Evolutionary conservation across 2,888 invertebrate species (phyloP), one percentile per base, ranked within the genome.

Genomic region (Heliconius erato): DNA sequence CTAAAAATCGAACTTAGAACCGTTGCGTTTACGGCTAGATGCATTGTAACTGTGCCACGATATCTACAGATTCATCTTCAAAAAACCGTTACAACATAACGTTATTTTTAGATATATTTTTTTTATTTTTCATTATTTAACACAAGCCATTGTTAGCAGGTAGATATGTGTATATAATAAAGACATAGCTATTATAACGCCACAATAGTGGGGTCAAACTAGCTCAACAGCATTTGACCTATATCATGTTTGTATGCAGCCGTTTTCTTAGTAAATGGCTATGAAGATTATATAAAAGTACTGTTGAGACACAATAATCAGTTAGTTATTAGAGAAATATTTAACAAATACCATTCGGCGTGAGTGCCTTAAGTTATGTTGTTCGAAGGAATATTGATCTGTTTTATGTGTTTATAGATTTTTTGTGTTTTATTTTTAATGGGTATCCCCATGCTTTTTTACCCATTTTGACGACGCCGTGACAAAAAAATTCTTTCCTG

Each of bases 221-320:
- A 82, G 83, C 84, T 85, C 84, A 84, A 84, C 83, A 85, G 83
- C 85, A 82, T 80, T 85, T 85, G 85, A 85, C 85, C 85, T 85
- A 85, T 85, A 85, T 85, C 82, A 79, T 79, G 65, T 82, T 82
- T 74, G 80, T 83, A 82, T 81, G 85, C 69, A 79, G 74, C 76
- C 81, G 68, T 79, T 83, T 80, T 85, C 80, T 80, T 71, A 80
- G 71, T 77, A 80, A 80, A 71, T 77, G 71, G 76, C 68, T 80
- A 80, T 54, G 19, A 68, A 72, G 63, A 59, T 54, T 79, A 54
- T 71, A 71, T 40, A 63, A 79, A 59, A 72, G 59, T 79, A 79
- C 23, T 67, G 49, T 44, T 23, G 14, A 49, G 26, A 49, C 28
- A 67, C 35, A 16, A 35, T 40, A 35, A 63, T 23, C 76, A 7